These are phyloP conservation scores for Globodera ellingtonae DNA, from an alignment of 1,140 invertebrate genomes.

Conservation along the genomic window DNA sequence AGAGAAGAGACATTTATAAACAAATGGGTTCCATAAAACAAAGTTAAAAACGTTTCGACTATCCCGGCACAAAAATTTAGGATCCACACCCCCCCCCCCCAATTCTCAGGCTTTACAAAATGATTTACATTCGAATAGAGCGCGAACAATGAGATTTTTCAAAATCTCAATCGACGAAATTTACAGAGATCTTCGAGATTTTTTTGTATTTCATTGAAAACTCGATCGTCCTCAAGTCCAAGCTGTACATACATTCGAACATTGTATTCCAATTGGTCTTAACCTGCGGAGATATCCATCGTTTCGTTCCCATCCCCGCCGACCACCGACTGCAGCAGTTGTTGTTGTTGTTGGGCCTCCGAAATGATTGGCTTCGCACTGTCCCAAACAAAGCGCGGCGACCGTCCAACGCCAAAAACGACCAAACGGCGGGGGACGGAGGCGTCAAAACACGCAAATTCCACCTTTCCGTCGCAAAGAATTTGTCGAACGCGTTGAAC, in stretches of 20 bases:
- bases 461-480: background rate
- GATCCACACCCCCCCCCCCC: no score
- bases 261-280: background rate
- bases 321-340: background rate
- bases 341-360: background rate
- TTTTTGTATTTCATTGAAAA: no score
- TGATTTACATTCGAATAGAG: no score
- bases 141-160: no score
- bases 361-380: background rate
- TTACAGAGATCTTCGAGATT: no score
- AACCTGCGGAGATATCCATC: background rate
- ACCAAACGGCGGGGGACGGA: background rate
- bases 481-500: background rate
- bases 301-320: background rate
- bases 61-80: no score
- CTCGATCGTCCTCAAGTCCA: no score
- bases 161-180: no score
- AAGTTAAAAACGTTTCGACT: no score
- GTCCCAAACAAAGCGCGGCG: conserved; percentile 15
- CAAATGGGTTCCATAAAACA: no score
- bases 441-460: background rate
- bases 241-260: no score
- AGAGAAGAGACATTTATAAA: background rate
- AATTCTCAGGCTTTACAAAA: no score
- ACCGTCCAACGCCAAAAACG: background rate